phyloP scores from a whole-genome alignment of 2,797 vertebrate genomes.

The Gallirallus australis region DNA sequence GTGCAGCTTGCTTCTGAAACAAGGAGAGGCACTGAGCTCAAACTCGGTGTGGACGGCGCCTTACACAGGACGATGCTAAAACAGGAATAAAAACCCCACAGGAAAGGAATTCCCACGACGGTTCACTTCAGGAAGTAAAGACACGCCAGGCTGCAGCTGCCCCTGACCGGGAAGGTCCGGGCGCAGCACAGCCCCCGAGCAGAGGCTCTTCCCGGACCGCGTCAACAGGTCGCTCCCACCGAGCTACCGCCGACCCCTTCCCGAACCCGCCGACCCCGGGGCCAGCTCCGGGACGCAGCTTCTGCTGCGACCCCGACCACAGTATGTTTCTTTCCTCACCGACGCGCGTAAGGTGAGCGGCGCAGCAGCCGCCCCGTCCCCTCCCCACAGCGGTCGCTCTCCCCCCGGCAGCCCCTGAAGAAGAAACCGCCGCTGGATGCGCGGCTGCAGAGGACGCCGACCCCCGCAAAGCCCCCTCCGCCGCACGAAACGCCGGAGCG shows the following conservation, averaged over 20 bases:
- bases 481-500: neutral
- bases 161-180: neutral
- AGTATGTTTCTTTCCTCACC: rapidly evolving
- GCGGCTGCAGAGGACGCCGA: too few species aligned
- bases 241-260: too few species aligned
- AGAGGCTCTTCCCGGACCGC: neutral
- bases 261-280: neutral
- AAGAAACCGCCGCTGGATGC: too few species aligned
- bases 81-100: neutral
- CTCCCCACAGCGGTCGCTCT: neutral
- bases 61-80: neutral
- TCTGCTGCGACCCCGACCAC: neutral
- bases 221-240: neutral
- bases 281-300: neutral
- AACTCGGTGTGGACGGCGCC: neutral
- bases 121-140: neutral
- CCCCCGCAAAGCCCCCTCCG: neutral
- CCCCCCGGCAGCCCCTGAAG: neutral
- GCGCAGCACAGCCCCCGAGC: neutral
- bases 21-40: neutral
- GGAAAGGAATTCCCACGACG: neutral
- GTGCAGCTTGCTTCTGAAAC: neutral
- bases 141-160: rapidly evolving
- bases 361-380: neutral
- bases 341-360: neutral